Evolutionary conservation across 2,113 vertebrate species (phyloP), one percentile per base, ranked within the genome.

Genomic region (Hippocampus comes): DNA sequence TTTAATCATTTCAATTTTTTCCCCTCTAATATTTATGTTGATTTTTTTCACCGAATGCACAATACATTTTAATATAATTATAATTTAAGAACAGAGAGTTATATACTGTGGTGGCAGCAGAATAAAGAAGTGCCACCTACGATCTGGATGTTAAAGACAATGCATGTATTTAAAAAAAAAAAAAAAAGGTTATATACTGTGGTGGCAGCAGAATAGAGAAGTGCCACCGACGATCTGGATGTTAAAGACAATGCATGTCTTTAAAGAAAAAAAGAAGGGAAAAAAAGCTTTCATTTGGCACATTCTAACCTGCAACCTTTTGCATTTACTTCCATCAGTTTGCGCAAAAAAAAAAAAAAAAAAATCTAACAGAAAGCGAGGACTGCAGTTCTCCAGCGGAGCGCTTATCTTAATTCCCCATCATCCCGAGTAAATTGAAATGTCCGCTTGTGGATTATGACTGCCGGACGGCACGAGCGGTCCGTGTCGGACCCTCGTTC

Each of bases 391-490:
- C 59, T 61, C n/a, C 41, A 46, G 21, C 25, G 63, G 63, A 65
- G 63, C 63, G 21, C 38, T 43, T n/a, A 65, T 65, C 41, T 14
- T 65, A 65, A 65, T 65, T 65, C 59, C 41, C 41, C 63, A 65
- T 65, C 63, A 65, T 65, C 63, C 63, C 63, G 12, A 65, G 41
- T 65, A 42, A 43, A 65, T 46, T 65, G 63, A 65, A 46, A 65
- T 46, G 63, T 65, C 38, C 63, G 41, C 38, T 42, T 38, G 63
- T 64, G 63, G 63, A 64, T 64, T 64, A 64, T 12, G 38, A 43
- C 63, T 20, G 15, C 59, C 59, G 59, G 63, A 34, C 59, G 34
- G 27, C 27, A 38, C 25, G 7, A 34, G 5, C 20, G 63, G 63
- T 18, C 34, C 42, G 12, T 43, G 41, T 43, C 41, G 63, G 41